Percentiles rank a stretch among this genome's conserved stretches.
Conservation (phyloP, 2,888 invertebrate genomes). For the Nephrotoma guestfalica region DNA sequence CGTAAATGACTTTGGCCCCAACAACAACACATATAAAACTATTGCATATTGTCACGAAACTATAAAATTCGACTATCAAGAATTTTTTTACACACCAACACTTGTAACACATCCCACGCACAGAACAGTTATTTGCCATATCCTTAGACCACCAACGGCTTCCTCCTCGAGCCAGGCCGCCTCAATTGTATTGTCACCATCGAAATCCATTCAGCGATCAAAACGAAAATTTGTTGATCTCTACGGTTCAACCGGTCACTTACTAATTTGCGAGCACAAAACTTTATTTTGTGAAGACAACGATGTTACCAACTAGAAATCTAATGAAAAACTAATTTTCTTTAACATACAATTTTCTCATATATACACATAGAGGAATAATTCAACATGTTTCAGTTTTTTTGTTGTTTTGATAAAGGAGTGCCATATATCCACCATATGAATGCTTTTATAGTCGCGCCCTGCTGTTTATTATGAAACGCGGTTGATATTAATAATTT, state of each 20-base stretch:
- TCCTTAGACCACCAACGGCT: slow-evolving; percentile 51
- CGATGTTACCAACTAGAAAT: background rate
- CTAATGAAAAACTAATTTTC: background rate
- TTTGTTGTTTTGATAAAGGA: background rate
- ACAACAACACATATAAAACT: background rate
- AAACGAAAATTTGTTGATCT: background rate
- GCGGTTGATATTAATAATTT: background rate
- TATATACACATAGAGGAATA: background rate
- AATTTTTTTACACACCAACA: slow-evolving; percentile 36
- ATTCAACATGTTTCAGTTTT: background rate
- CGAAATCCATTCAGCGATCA: background rate
- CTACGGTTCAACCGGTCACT: background rate
- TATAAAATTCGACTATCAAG: background rate
- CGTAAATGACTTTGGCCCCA: background rate
- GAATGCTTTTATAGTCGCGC: background rate
- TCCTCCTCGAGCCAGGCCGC: slow-evolving; percentile 59
- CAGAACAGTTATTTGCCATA: slow-evolving; percentile 71
- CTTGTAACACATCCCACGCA: slow-evolving; percentile 46
- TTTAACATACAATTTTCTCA: background rate
- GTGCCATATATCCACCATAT: background rate
- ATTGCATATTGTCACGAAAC: background rate
- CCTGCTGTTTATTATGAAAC: slow-evolving; percentile 5
- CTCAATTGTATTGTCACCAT: background rate
- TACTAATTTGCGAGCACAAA: background rate
- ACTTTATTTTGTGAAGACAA: background rate